A percentile compares a stretch with the other conserved stretches of the same genome.
Evolutionary conservation across 2,888 invertebrate genomes (phyloP).

Genomic region (Lasioglossum lativentre): DNA sequence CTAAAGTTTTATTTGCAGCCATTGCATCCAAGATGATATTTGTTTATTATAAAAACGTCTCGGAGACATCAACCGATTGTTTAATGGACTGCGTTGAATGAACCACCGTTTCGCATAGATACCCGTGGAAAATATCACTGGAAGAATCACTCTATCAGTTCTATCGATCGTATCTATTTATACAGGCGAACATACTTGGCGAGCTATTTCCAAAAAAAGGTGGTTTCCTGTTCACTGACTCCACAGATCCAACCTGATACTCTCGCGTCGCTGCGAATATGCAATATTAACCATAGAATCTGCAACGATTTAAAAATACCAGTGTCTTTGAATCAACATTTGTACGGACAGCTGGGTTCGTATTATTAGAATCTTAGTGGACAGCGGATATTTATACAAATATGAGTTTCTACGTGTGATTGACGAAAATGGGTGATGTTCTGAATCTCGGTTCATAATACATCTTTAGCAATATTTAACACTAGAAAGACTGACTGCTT

Average conservation of each 20-base stretch:
- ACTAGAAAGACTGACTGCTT: too few species aligned
- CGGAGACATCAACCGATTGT: background rate
- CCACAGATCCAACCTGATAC: background rate
- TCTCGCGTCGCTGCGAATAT: background rate
- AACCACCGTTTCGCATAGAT: background rate
- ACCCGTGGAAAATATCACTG: background rate
- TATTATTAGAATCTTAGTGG: background rate
- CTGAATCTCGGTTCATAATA: too few species aligned
- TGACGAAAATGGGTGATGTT: too few species aligned
- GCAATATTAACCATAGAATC: background rate
- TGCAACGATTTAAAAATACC: background rate
- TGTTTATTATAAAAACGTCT: background rate
- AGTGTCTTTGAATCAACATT: background rate
- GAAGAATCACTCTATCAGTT: background rate
- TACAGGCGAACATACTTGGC: background rate
- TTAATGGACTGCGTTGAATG: background rate
- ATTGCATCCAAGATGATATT: background rate
- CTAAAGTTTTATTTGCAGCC: too few species aligned
- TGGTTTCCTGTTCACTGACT: constrained; percentile 10
- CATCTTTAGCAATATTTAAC: too few species aligned
- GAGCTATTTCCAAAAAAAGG: background rate
- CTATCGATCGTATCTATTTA: background rate
- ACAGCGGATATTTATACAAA: background rate
- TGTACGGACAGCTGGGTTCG: background rate
- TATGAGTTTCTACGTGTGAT: background rate